Evolutionary conservation across 2,797 vertebrate species (phyloP), one percentile per base, ranked within the genome.

Genomic region (Sphenodon punctatus): DNA sequence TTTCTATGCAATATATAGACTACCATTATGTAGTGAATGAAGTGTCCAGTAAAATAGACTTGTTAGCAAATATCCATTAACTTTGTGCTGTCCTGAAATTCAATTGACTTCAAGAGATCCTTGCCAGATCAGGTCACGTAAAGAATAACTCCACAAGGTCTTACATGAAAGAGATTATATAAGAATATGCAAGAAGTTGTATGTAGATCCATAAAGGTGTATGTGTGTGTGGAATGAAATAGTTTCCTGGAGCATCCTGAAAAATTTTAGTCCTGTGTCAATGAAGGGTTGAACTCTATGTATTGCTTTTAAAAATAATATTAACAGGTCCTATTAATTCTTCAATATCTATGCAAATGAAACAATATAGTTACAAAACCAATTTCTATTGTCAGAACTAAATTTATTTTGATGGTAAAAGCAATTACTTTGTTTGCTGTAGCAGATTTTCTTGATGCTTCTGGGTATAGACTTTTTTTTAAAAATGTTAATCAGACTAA

Each of bases 31-130:
- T n/a, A n/a, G n/a, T n/a, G n/a, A n/a, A n/a, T n/a, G n/a, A 71
- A 80, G 60, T 20, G 60, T 71, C 9, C 70, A 49, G 16, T 58
- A 69, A 71, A 34, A 41, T 53, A 76, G 53, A 78, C 68, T 41
- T 68, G 27, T 15, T 67, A 43, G 66, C n/a, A n/a, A n/a, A n/a
- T n/a, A n/a, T n/a, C n/a, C n/a, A n/a, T n/a, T n/a, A n/a, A n/a
- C n/a, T n/a, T n/a, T n/a, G n/a, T n/a, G n/a, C 10, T 58, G 10
- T 60, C n/a, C 27, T 76, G 56, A 84, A 82, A 85, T 77, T 89
- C 73, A 65, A 75, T n/a, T 61, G 45, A 45, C 13, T 80, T 68
- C 66, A 60, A n/a, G 0, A 1, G 49, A 55, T 59, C 68, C 46
- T 58, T 9, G 27, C 17, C 58, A 41, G 67, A 75, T 27, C 51